A percentile compares a stretch with the other conserved stretches of the same genome.
phyloP scores from a whole-genome alignment of 1,140 invertebrate species.

The Tetranychus urticae region DNA sequence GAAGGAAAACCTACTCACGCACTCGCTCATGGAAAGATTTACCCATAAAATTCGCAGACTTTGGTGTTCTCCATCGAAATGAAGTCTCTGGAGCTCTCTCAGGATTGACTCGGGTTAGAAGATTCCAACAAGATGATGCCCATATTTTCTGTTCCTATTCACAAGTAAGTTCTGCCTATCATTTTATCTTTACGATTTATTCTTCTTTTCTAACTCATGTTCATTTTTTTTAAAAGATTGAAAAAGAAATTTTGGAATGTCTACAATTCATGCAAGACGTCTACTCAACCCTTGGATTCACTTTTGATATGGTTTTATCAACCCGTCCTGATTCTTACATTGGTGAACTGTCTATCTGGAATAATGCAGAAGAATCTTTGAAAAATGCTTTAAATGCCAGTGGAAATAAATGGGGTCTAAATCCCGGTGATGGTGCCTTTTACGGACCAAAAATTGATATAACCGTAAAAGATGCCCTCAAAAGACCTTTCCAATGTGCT shows the following conservation, averaged over 20 bases:
- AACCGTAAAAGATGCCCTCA: slow-evolving; percentile 76
- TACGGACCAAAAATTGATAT: slow-evolving; percentile 99
- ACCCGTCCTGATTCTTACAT: slow-evolving; percentile 87
- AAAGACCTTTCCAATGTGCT: slow-evolving; percentile 72
- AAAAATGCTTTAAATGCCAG: slow-evolving; percentile 61
- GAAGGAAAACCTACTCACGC: slow-evolving; percentile 28
- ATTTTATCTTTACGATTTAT: not conserved
- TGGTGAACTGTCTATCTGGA: slow-evolving; percentile 70
- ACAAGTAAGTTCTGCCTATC: slow-evolving; percentile 28
- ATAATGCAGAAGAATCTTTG: slow-evolving; percentile 63
- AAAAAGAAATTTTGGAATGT: slow-evolving; percentile 52
- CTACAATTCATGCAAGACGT: slow-evolving; percentile 67
- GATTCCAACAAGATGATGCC: slow-evolving; percentile 97
- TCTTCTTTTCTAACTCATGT: not conserved
- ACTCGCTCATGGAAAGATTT: slow-evolving; percentile 80
- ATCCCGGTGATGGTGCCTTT: slow-evolving; percentile 84
- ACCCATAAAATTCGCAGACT: slow-evolving; percentile 81
- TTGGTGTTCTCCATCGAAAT: slow-evolving; percentile 91
- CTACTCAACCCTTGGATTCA: slow-evolving; percentile 82
- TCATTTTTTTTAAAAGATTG: slow-evolving; percentile 28
- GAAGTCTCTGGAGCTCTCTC: slow-evolving; percentile 83
- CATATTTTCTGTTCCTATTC: slow-evolving; percentile 87
- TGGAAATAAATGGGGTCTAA: slow-evolving; percentile 63
- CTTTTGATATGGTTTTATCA: slow-evolving; percentile 68
- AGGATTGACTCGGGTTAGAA: slow-evolving; percentile 74